phyloP scores from a whole-genome alignment of 2,797 vertebrate species.

The Thripadectes ignobilis region DNA sequence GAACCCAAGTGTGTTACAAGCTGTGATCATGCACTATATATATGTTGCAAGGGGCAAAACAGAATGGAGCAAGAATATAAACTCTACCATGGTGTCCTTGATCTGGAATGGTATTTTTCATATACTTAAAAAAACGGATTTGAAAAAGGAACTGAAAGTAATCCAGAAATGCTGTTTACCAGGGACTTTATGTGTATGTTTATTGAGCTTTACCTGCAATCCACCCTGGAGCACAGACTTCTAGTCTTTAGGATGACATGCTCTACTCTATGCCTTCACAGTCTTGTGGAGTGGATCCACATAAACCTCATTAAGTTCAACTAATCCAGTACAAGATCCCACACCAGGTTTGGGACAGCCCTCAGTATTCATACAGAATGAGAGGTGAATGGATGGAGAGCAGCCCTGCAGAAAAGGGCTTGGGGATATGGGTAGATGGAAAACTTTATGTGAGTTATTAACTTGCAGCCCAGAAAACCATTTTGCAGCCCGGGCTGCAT shows the following conservation, averaged over 20 bases:
- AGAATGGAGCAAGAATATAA: neutral
- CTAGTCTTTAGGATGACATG: neutral
- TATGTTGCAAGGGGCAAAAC: neutral
- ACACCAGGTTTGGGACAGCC: neutral
- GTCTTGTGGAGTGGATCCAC: neutral
- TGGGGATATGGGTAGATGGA: neutral
- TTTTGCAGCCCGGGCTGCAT: neutral
- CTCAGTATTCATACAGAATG: neutral
- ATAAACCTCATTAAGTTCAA: neutral
- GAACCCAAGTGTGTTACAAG: neutral
- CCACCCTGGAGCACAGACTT: neutral
- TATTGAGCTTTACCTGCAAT: neutral
- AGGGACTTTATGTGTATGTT: neutral
- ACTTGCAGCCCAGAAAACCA: neutral
- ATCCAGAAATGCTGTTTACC: neutral
- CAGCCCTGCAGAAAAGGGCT: neutral
- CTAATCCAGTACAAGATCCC: neutral
- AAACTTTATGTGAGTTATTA: accelerated
- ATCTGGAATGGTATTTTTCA: neutral
- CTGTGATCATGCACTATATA: accelerated
- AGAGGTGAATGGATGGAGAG: neutral
- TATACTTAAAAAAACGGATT: neutral
- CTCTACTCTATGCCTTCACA: neutral
- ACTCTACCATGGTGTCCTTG: neutral
- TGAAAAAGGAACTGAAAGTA: neutral